Conservation (phyloP, 2,888 invertebrate species). For the Chesias legatella region DNA sequence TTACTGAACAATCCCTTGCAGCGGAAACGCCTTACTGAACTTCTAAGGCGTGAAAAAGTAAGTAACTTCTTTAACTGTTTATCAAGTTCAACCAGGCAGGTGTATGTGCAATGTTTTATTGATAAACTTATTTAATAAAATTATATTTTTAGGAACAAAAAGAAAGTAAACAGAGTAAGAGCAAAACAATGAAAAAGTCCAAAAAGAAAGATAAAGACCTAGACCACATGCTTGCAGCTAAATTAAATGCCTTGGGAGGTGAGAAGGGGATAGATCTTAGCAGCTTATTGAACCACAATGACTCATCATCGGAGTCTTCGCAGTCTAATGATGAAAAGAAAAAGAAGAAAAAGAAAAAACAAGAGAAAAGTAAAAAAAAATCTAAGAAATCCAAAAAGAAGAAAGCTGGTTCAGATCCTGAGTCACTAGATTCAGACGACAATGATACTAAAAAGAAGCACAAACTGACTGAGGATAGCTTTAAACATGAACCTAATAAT, state of each 20-base stretch:
- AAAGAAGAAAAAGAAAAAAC: constrained; percentile 40
- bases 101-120: too few species aligned
- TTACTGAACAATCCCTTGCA: constrained; percentile 95
- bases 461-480: constrained; percentile 15
- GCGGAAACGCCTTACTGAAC: constrained; percentile 90
- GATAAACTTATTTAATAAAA: too few species aligned
- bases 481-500: constrained; percentile 12
- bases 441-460: constrained; percentile 20
- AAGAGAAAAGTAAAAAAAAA: constrained; percentile 50
- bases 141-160: constrained; percentile 53
- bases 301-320: constrained; percentile 51
- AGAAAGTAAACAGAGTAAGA: constrained; percentile 62
- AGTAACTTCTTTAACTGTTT: too few species aligned
- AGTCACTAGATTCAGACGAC: constrained; percentile 24
- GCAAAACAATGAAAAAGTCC: constrained; percentile 71
- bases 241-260: constrained; percentile 83
- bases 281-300: constrained; percentile 58
- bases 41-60: constrained; percentile 83
- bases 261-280: constrained; percentile 57
- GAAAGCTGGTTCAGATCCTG: constrained; percentile 25
- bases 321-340: constrained; percentile 32
- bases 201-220: constrained; percentile 76
- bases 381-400: constrained; percentile 30
- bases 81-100: too few species aligned
- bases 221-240: constrained; percentile 85